Base-by-base conservation (phyloP, 1,140 invertebrate genomes). In the Gerris buenoi region DNA sequence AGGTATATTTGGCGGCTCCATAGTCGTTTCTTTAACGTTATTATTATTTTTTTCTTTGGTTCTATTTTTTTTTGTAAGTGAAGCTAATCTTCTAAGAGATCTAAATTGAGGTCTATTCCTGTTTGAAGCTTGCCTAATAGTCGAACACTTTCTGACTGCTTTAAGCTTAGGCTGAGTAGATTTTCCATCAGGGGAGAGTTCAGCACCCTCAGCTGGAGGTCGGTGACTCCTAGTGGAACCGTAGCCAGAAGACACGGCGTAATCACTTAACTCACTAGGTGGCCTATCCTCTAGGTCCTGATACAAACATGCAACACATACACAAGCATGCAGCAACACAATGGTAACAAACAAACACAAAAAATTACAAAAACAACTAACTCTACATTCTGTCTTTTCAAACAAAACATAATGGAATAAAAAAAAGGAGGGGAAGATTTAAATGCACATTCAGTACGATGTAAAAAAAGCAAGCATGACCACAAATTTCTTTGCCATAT, bases 151-250 rank as follows among this genome's bases (percentile, higher is more conserved):
- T 61, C 74, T 74, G 25, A 76, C 64, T 26, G 67, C 68, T 18
- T 25, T 64, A 25, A 23, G 75, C 26, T 74, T 74, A 68, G 77
- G 73, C 64, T 79, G 33, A 10, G 18, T 18, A 10, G 33, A 10
- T 46, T 5, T 46, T 10, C 33, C 33, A 18, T 46, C 33, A n/a
- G n/a, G n/a, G 18, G 33, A 46, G 5, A 46, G 18, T 18, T 46
- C 33, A 46, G 33, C 33, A 5, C 33, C 33, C 5, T 46, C 33
- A n/a, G n/a, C n/a, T 10, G 33, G 33, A 46, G 33, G 33, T 10
- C 33, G 33, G 68, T 82, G 82, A 72, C 82, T 83, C 59, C 80
- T 77, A 46, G 83, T 82, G 25, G 83, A 84, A 64, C 83, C 83
- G 74, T 84, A 85, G 25, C 84, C 84, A 61, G 83, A 83, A 68